Conservation (phyloP, 2,888 invertebrate genomes). For the Gisinianus flammeolus region DNA sequence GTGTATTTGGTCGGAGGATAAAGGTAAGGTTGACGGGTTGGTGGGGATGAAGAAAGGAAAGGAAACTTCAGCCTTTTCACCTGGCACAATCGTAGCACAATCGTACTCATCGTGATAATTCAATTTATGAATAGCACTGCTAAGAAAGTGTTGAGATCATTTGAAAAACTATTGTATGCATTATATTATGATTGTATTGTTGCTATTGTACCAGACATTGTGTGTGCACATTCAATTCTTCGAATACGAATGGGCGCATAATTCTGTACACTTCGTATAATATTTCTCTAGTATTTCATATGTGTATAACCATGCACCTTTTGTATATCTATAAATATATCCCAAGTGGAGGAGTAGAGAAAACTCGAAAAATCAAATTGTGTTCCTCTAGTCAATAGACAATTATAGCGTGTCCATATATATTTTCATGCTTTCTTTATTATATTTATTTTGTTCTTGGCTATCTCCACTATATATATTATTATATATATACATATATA, state of each 20-base stretch:
- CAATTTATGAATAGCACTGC: slow-evolving; percentile 50
- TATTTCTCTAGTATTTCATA: background rate
- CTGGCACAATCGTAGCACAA: slow-evolving; percentile 52
- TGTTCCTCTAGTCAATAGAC: slow-evolving; percentile 10
- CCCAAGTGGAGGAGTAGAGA: background rate
- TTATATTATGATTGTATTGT: slow-evolving; percentile 46
- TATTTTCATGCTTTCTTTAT: background rate
- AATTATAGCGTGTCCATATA: background rate
- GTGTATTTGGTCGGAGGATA: slow-evolving; percentile 35
- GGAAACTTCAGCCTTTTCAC: slow-evolving; percentile 48
- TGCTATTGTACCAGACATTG: slow-evolving; percentile 26
- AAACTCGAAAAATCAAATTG: slow-evolving; percentile 2
- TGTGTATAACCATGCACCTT: background rate
- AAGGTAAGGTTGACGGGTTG: slow-evolving; percentile 39
- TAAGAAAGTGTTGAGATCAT: slow-evolving; percentile 55
- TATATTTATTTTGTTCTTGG: background rate
- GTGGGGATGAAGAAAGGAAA: slow-evolving; percentile 39
- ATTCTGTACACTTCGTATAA: slow-evolving; percentile 8
- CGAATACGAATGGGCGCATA: slow-evolving; percentile 11
- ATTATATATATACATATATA: too few species aligned
- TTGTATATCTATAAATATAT: background rate
- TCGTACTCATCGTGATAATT: slow-evolving; percentile 55
- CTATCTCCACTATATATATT: background rate
- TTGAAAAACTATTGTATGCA: slow-evolving; percentile 47
- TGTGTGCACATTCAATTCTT: slow-evolving; percentile 28